A percentile compares a stretch with the other conserved stretches of the same genome.
These are phyloP conservation scores for Girardinichthys multiradiatus DNA, from an alignment of 2,113 vertebrate genomes.

Conservation along the genomic window DNA sequence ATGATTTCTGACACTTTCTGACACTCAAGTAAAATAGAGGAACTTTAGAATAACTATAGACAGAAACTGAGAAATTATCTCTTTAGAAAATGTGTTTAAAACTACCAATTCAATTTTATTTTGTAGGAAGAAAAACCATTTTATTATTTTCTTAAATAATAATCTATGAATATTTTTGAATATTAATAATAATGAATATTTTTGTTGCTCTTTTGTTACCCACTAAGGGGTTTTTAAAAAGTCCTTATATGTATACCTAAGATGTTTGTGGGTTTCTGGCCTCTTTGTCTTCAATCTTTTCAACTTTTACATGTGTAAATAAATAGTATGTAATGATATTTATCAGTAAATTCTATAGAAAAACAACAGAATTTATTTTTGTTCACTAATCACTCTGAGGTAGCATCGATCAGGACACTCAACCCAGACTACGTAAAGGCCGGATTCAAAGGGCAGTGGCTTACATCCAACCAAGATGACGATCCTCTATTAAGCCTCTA, in stretches of 20 bases:
- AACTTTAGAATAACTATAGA: background rate
- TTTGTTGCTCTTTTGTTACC: background rate
- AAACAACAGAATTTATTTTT: background rate
- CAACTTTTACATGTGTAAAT: background rate
- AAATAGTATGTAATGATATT: background rate
- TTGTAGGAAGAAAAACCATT: background rate
- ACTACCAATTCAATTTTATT: background rate
- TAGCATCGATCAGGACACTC: slow-evolving; percentile 27
- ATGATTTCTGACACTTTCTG: background rate
- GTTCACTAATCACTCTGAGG: background rate
- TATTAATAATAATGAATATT: too few species aligned
- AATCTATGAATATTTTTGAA: background rate
- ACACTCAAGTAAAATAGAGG: fast-evolving
- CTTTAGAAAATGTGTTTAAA: too few species aligned
- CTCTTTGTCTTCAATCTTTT: background rate
- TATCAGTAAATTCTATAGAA: background rate
- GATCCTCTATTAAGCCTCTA: slow-evolving; percentile 82
- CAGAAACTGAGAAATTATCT: background rate
- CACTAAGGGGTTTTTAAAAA: background rate
- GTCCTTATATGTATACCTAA: background rate
- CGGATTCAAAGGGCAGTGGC: slow-evolving; percentile 68
- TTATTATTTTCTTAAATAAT: background rate
- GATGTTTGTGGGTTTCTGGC: too few species aligned
- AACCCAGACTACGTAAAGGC: slow-evolving; percentile 56
- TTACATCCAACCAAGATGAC: slow-evolving; percentile 79